Evolutionary conservation across 2,888 invertebrate genomes (phyloP), one percentile per base, ranked within the genome.

Genomic region (Galerucella nymphaeae): DNA sequence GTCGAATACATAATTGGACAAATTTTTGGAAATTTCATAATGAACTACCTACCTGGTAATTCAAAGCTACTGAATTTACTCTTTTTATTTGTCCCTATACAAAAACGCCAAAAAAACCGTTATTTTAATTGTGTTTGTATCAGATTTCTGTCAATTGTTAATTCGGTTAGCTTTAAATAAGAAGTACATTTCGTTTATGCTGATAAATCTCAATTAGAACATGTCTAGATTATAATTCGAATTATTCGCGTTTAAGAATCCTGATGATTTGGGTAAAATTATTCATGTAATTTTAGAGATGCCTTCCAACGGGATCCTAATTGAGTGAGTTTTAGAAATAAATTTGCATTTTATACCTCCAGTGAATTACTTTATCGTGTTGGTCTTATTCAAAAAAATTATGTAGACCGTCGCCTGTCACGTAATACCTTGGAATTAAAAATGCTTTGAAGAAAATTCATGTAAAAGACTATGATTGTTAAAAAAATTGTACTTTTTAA

Each of bases 221-320:
- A 16, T 8, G 50, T n/a, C 50, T 50, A 50, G 50, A 50, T 50
- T 50, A 50, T 50, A n/a, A 50, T 50, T 50, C 16, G 16, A n/a
- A 16, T 50, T 50, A 50, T n/a, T 50, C 45, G 45, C 45, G 45
- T 14, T 14, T 13, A 45, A 45, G 45, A 14, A 45, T 45, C 45
- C 50, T 50, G n/a, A 50, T 50, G 16, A 50, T 50, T 50, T 50
- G 4, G 14, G 57, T 23, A 14, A 57, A 57, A 57, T 57, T 57
- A 57, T 57, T 57, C 57, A 57, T 57, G 57, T 57, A 23, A 57
- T 57, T 57, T 57, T 11, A 14, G 30, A 57, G 20, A 57, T 57
- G 57, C 57, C 23, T 55, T 20, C 20, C 55, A 55, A n/a, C 55
- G 16, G 20, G 18, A 23, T 20, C 23, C 20, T 23, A 57, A 57